Base-by-base conservation (phyloP, 2,797 vertebrate species). In the Hippopotamyrus pictus region DNA sequence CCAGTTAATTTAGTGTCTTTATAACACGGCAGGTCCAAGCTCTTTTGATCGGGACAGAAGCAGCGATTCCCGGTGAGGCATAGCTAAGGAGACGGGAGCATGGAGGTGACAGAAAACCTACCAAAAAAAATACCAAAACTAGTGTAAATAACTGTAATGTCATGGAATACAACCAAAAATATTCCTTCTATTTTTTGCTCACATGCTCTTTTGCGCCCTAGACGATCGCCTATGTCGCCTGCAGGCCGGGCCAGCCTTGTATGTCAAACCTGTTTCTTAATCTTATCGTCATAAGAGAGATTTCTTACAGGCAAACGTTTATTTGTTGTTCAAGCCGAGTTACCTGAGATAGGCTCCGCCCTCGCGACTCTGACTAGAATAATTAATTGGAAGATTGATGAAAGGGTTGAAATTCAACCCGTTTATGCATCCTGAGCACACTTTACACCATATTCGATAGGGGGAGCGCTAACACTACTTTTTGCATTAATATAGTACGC, bases 381-480 rank as follows among this genome's bases (percentile, higher is more conserved):
- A 69, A 69, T 29, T 73, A 5, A 73, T 73, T 73, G 12, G 29
- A 17, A 73, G 65, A 73, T 37, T 73, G 29, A 33, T 33, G 12
- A 33, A 33, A 33, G 65, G 29, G 37, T 79, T 79, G 37, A 79
- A 54, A 87, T 37, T 9, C 22, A 41, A 44, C 65, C 12, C 12
- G 69, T 17, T 82, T 46, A 19, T 22, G 76, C 41, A n/a, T 44
- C 41, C 37, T 48, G 33, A 29, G 59, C 1, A 19, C 41, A 59
- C 57, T 65, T 44, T 7, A 44, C 57, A 25, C 19, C 44, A 46
- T 14, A 25, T 7, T 17, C 87, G 19, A 48, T 65, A 88, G 87
- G 87, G 87, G 87, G 87, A 44, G 87, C 57, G 22, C 57, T 48
- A 88, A 88, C 57, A 65, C 87, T 7, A 57, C 33, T 59, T n/a